Conservation (phyloP, 2,888 invertebrate genomes). For the Lobophora halterata region DNA sequence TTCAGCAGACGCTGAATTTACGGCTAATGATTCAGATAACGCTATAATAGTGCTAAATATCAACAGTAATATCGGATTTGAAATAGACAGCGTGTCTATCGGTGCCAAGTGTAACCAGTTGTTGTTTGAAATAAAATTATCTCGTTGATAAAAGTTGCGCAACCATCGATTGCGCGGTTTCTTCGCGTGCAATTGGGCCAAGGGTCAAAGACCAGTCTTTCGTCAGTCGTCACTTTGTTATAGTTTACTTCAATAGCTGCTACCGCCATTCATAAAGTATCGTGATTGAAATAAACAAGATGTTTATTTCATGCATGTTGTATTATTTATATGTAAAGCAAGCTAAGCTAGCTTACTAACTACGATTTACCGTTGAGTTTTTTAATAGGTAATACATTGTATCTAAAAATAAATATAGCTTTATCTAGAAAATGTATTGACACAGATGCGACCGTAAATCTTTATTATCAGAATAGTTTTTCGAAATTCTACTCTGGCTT, state of each 20-base stretch:
- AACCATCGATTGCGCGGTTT: slow-evolving; percentile 35
- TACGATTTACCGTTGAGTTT: too few species aligned
- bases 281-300: slow-evolving; percentile 29
- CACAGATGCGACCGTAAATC: slow-evolving; percentile 36
- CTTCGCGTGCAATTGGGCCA: slow-evolving; percentile 47
- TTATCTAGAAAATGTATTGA: slow-evolving; percentile 32
- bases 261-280: too few species aligned
- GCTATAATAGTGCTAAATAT: slow-evolving; percentile 14
- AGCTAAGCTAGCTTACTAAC: too few species aligned
- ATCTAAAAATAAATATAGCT: slow-evolving; percentile 24
- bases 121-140: slow-evolving; percentile 31
- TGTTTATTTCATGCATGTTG: too few species aligned
- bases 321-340: too few species aligned
- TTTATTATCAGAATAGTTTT: slow-evolving; percentile 1
- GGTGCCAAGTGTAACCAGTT: slow-evolving; percentile 10
- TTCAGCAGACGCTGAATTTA: slow-evolving; percentile 9
- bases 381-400: slow-evolving; percentile 10
- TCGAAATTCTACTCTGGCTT: slow-evolving; percentile 17
- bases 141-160: slow-evolving; percentile 42
- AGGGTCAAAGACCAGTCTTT: slow-evolving; percentile 62
- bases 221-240: slow-evolving; percentile 42
- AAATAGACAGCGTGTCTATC: slow-evolving; percentile 32
- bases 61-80: slow-evolving; percentile 16
- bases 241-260: slow-evolving; percentile 29
- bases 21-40: slow-evolving; percentile 16